These are phyloP conservation scores for Chrosomus eos DNA, from an alignment of 2,797 vertebrate species.

Conservation along the genomic window DNA sequence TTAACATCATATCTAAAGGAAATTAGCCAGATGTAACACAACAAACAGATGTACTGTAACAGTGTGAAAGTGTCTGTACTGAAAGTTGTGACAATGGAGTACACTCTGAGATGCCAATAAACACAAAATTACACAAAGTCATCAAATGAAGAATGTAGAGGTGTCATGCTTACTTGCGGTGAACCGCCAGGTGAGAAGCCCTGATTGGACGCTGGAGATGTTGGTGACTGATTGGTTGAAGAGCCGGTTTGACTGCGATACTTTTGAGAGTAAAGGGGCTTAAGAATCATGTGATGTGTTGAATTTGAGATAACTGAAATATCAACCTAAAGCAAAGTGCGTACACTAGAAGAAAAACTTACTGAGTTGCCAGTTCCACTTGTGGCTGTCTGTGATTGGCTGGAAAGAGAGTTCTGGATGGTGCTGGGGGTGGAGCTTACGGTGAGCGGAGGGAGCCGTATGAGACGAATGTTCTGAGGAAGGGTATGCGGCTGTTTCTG, in stretches of 20 bases:
- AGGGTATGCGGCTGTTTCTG: constrained; percentile 81
- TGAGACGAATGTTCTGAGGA: constrained; percentile 84
- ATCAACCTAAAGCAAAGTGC: neutral
- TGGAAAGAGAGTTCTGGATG: constrained; percentile 86
- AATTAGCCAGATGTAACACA: neutral
- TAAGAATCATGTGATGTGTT: constrained; percentile 79
- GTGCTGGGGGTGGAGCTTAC: constrained; percentile 82
- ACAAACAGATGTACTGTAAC: neutral
- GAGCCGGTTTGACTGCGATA: constrained; percentile 98
- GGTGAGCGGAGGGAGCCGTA: constrained; percentile 84
- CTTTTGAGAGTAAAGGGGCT: constrained; percentile 84
- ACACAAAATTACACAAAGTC: neutral
- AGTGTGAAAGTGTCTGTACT: neutral
- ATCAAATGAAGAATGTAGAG: neutral
- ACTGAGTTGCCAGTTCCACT: constrained; percentile 92
- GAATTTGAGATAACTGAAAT: neutral
- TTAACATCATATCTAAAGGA: neutral
- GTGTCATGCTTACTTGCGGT: constrained; percentile 94
- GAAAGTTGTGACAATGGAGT: neutral
- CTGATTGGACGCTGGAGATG: constrained; percentile 99
- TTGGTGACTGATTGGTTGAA: constrained; percentile 99
- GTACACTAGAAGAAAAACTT: constrained; percentile 63
- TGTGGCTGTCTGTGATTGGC: constrained; percentile 84
- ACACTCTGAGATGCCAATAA: neutral
- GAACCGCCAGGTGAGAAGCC: constrained; percentile 99